Conservation (phyloP, 2,113 vertebrate genomes). For the Suncus etruscus region DNA sequence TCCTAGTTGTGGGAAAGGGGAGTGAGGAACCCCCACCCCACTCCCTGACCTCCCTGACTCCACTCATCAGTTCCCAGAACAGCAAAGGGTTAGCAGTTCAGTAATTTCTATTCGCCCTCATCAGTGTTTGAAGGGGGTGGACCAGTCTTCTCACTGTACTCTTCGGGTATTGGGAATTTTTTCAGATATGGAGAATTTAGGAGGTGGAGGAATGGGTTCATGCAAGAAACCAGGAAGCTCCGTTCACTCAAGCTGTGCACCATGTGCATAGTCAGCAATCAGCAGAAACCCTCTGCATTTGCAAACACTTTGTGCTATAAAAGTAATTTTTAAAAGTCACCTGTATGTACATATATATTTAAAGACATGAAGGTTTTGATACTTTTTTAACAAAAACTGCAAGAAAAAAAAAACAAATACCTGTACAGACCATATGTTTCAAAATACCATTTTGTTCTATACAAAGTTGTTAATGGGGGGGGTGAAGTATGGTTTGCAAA, state of each 20-base stretch:
- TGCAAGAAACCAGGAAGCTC: constrained; percentile 71
- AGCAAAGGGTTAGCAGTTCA: constrained; percentile 44
- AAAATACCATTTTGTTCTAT: constrained; percentile 80
- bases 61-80: neutral
- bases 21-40: neutral
- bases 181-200: constrained; percentile 55
- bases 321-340: constrained; percentile 84
- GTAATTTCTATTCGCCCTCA: constrained; percentile 38
- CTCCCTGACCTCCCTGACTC: neutral
- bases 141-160: constrained; percentile 51
- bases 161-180: constrained; percentile 68
- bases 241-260: constrained; percentile 83
- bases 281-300: constrained; percentile 70
- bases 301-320: constrained; percentile 82
- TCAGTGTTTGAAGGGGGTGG: constrained; percentile 64
- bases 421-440: constrained; percentile 84
- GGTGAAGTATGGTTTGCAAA: constrained; percentile 81
- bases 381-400: constrained; percentile 87
- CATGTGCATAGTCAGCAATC: constrained; percentile 80
- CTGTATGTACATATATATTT: constrained; percentile 88
- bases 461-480: constrained; percentile 76
- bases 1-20: neutral
- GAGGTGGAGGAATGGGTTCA: constrained; percentile 54
- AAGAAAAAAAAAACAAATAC: constrained; percentile 71
- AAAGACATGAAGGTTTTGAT: constrained; percentile 89